Evolutionary conservation across 2,888 invertebrate genomes (phyloP), one percentile per base, ranked within the genome.

Genomic region (Holacanthella duospinosa): DNA sequence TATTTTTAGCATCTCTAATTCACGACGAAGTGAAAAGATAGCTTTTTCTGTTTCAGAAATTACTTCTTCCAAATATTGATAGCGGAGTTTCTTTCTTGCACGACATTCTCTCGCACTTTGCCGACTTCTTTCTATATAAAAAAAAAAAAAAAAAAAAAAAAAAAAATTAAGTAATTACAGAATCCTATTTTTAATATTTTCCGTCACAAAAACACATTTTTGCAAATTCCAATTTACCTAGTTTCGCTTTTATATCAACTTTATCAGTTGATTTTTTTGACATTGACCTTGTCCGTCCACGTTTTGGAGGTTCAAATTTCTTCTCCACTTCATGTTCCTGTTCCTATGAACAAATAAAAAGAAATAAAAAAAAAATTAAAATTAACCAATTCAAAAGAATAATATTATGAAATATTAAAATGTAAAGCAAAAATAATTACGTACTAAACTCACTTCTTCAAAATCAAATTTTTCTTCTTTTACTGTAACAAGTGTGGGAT

Each of bases 71-170:
- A 96, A 81, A 77, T 96, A 96, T 78, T 96, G 95, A 79, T 96
- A 96, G 60, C 96, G 85, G 68, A 96, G 82, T 78, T 96, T 96
- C 81, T 96, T 96, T 60, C 96, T 84, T 56, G 95, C 95, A 71
- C 96, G 86, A 78, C 96, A 96, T 82, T 96, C 96, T 74, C 95
- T 83, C 72, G 96, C 96, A 80, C 94, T 94, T 81, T 96, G 95
- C 73, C 96, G 84, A 78, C 95, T 95, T 67, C 95, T 85, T 80
- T 96, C 95, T 91, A 77, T 26, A 80, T 78, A 61, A 54, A 24
- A 44, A 64, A 48, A 27, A 55, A 27, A 55, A 26, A 25, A 4
- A 27, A 9, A 55, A n/a, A n/a, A n/a, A n/a, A n/a, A n/a, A n/a
- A n/a, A n/a, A n/a, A n/a, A n/a, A 6, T 28, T 27, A 61, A 1